Evolutionary conservation across 1,140 invertebrate species (phyloP).

Genomic region (Maconellicoccus hirsutus): DNA sequence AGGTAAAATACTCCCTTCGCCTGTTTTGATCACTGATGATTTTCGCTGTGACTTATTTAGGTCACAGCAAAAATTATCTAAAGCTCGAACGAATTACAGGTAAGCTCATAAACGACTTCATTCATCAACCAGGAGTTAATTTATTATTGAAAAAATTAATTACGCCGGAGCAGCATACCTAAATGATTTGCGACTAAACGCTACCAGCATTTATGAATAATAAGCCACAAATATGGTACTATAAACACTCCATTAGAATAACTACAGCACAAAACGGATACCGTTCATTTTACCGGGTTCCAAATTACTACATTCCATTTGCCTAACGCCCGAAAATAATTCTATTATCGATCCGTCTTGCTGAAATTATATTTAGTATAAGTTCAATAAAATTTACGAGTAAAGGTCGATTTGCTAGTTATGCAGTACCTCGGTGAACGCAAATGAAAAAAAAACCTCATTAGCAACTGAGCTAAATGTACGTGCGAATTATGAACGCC

Average conservation of each 20-base stretch:
- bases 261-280: neutral
- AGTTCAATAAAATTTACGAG: neutral
- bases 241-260: neutral
- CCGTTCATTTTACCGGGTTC: neutral
- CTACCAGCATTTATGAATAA: neutral
- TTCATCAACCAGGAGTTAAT: too few relatives aligned
- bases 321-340: neutral
- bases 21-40: too few relatives aligned
- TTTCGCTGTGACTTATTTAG: too few relatives aligned
- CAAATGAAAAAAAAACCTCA: neutral
- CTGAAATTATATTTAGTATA: constrained; percentile 1
- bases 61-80: too few relatives aligned
- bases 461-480: constrained; percentile 4
- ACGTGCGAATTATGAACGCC: constrained; percentile 7
- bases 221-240: neutral
- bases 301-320: neutral
- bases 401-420: neutral
- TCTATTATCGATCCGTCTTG: neutral
- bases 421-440: too few relatives aligned
- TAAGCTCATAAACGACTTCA: too few relatives aligned
- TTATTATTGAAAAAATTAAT: too few relatives aligned
- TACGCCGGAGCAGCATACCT: neutral
- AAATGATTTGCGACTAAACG: neutral
- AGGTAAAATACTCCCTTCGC: too few relatives aligned
- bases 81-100: too few relatives aligned